Evolutionary conservation across 2,888 invertebrate genomes (phyloP), one percentile per base, ranked within the genome.

Genomic region (Sarcophaga rosellei): DNA sequence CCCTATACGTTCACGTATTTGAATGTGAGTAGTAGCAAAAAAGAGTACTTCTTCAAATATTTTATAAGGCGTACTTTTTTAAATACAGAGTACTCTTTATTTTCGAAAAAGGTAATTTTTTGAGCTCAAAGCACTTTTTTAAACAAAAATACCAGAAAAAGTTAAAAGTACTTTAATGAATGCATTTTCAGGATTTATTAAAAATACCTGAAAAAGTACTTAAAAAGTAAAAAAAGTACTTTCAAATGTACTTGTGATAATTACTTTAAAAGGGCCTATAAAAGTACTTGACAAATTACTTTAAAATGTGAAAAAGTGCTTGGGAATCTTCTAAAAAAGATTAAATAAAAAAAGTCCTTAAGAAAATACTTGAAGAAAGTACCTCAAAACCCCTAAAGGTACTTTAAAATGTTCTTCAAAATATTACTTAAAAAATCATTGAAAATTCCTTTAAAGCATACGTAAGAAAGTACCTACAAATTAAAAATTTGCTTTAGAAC

Each of bases 1-100:
- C 92, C 94, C 4, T 92, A 91, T 63, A 92, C 89, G 0, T 75
- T 76, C 5, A 74, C 85, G 0, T 93, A 90, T 88, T 84, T 93
- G 53, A 90, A 90, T 86, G 93, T 93, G 11, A 88, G 90, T 87
- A 15, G 12, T 20, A n/a, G 4, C n/a, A 44, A 44, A 23, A 25
- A 63, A 74, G 62, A 63, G 10, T 74, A n/a, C n/a, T 53, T 63
- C 5, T 11, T 21, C 10, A 47, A 63, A 47, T 72, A 72, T 53
- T 72, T 72, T 72, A 35, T n/a, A 17, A 47, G 2, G 25, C 25
- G 57, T 20, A 25, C 70, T 57, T 57, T 57, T 57, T 45, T 3
- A 23, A 66, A 35, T 12, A 68, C 3, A 44, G 3, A n/a, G 10
- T 21, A 2, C 21, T 61, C 21, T 61, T 0, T 25, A 4, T 3